Conservation (phyloP, 2,888 invertebrate species). For the Cinara cedri region DNA sequence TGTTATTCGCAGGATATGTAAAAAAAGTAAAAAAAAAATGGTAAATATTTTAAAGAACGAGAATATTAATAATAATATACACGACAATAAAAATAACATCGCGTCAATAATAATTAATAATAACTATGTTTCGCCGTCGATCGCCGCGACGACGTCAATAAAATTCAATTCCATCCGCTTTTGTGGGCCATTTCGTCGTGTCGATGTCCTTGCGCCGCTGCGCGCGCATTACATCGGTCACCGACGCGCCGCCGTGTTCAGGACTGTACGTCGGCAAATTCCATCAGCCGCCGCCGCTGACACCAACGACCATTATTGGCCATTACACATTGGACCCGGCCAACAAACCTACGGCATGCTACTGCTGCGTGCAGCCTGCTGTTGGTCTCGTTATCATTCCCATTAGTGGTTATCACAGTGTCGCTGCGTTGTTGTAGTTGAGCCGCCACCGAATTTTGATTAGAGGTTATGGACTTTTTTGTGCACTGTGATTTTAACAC, state of each 20-base stretch:
- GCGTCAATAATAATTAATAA: background rate
- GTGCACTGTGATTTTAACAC: background rate
- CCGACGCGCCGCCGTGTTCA: background rate
- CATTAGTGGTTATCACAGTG: slow-evolving; percentile 29
- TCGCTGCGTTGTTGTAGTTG: slow-evolving; percentile 52
- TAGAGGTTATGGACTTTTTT: slow-evolving; percentile 51
- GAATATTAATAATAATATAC: background rate
- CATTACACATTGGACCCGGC: slow-evolving; percentile 22
- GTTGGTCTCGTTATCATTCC: slow-evolving; percentile 38
- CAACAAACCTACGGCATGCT: background rate
- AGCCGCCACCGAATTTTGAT: slow-evolving; percentile 52
- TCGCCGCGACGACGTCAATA: too few species aligned
- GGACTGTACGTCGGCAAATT: slow-evolving; percentile 8
- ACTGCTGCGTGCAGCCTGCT: background rate
- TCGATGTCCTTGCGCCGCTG: slow-evolving; percentile 8
- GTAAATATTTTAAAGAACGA: too few species aligned
- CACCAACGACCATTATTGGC: background rate
- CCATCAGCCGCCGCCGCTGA: slow-evolving; percentile 18
- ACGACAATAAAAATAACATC: background rate
- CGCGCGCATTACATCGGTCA: slow-evolving; percentile 21
- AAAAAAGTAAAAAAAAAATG: too few species aligned
- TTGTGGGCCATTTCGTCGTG: slow-evolving; percentile 10
- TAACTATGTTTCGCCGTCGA: background rate
- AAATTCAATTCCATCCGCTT: background rate
- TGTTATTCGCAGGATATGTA: too few species aligned